phyloP scores from a whole-genome alignment of 2,797 vertebrate genomes.

The Florisuga fusca region DNA sequence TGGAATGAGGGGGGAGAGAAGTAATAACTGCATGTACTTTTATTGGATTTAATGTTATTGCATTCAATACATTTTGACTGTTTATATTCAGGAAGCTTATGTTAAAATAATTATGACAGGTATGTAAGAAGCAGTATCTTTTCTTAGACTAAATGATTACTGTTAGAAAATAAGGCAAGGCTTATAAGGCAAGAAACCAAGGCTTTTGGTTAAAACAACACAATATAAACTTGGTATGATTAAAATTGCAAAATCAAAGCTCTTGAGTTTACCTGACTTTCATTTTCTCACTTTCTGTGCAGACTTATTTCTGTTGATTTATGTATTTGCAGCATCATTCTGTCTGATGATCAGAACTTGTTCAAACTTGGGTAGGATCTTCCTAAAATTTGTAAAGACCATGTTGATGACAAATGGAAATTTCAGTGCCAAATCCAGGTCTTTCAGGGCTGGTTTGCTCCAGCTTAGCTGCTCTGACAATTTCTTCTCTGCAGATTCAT shows the following conservation, averaged over 20 bases:
- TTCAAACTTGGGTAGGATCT: background rate
- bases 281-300: background rate
- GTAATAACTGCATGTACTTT: background rate
- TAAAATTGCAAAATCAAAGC: background rate
- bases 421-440: background rate
- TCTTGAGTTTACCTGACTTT: background rate
- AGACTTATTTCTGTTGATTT: background rate
- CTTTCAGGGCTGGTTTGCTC: background rate
- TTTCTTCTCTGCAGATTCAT: background rate
- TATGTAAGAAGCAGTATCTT: background rate
- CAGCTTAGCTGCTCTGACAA: background rate
- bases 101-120: background rate
- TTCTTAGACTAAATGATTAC: conserved; percentile 21
- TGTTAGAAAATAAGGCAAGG: background rate
- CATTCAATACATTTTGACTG: background rate
- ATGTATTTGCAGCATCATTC: background rate
- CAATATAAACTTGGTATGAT: background rate
- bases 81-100: conserved; percentile 1
- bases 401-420: background rate
- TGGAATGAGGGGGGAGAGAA: background rate
- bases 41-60: background rate
- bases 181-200: too few relatives aligned
- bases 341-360: background rate
- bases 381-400: background rate
- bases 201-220: conserved; percentile 1